phyloP scores from a whole-genome alignment of 2,113 vertebrate species.

The Climacteris rufus region DNA sequence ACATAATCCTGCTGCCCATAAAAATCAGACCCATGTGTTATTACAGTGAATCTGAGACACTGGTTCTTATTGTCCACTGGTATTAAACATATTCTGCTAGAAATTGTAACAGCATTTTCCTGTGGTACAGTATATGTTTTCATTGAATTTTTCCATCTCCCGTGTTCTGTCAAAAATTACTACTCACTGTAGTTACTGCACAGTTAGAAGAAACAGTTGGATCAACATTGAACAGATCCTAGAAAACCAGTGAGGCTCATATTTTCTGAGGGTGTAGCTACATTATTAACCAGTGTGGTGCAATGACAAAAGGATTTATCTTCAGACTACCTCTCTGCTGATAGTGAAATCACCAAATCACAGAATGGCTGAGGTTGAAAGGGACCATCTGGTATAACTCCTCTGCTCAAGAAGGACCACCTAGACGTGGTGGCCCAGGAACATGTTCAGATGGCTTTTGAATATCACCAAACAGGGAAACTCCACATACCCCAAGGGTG shows the following conservation, averaged over 20 bases:
- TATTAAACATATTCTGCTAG: background rate
- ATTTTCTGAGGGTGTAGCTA: background rate
- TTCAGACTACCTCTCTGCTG: background rate
- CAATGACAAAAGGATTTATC: background rate
- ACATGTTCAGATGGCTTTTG: background rate
- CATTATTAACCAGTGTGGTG: background rate
- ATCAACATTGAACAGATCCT: background rate
- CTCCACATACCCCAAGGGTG: background rate
- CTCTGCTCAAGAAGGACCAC: background rate
- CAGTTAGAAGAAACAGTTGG: background rate
- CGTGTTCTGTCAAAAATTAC: background rate
- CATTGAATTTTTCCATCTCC: background rate
- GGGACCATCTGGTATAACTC: background rate
- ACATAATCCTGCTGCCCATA: background rate
- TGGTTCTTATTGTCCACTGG: background rate
- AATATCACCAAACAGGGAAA: background rate
- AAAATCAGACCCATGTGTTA: background rate
- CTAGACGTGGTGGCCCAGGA: background rate
- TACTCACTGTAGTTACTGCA: background rate
- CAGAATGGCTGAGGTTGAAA: background rate
- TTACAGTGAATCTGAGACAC: background rate
- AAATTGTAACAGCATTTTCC: background rate
- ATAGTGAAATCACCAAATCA: background rate
- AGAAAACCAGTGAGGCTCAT: background rate
- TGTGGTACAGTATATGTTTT: background rate